Percentiles rank a stretch among this genome's conserved stretches.
Evolutionary conservation across 2,797 vertebrate genomes (phyloP).

Genomic region (Acanthiza pusilla): DNA sequence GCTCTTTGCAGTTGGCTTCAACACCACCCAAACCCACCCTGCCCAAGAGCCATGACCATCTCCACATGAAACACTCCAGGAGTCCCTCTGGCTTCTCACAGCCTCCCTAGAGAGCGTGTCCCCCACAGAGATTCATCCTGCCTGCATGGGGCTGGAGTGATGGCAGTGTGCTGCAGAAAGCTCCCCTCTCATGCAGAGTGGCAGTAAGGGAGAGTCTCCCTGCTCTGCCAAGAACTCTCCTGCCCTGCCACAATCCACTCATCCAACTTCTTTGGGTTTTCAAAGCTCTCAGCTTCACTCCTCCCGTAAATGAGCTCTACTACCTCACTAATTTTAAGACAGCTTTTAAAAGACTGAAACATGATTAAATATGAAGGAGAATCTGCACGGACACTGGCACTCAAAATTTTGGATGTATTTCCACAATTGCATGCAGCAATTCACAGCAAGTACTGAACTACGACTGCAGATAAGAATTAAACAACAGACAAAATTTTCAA

Average conservation of each 20-base stretch:
- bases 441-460: not conserved
- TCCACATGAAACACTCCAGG: not conserved
- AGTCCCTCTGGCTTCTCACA: not conserved
- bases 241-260: not conserved
- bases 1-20: not conserved
- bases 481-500: not conserved
- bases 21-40: not conserved
- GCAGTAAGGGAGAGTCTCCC: not conserved
- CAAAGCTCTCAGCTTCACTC: not conserved
- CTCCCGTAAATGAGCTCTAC: not conserved
- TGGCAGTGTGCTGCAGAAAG: not conserved
- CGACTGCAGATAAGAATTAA: not conserved
- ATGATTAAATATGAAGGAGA: not conserved
- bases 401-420: not conserved
- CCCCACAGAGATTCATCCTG: not conserved
- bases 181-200: not conserved
- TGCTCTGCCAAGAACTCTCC: not conserved
- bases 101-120: not conserved
- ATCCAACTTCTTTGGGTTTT: not conserved
- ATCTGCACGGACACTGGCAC: accelerated
- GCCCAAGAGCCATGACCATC: not conserved
- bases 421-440: not conserved
- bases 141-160: not conserved
- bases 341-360: not conserved
- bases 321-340: not conserved